These are phyloP conservation scores for Calameuta filiformis DNA, from an alignment of 2,888 invertebrate species.

Conservation along the genomic window DNA sequence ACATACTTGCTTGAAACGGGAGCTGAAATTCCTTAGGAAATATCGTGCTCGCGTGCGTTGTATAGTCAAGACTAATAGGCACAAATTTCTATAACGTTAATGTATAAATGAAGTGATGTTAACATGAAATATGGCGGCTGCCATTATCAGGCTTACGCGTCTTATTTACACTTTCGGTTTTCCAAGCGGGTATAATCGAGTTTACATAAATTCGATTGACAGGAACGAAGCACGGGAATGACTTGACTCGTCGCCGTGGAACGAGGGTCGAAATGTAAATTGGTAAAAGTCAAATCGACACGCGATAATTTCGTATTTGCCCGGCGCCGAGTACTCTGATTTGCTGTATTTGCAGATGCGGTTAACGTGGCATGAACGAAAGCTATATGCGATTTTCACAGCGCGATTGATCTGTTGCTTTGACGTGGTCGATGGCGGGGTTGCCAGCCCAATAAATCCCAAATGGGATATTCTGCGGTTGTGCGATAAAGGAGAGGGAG, in stretches of 20 bases:
- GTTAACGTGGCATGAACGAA: constrained; percentile 19
- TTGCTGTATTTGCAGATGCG: background rate
- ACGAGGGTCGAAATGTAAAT: background rate
- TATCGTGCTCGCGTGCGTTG: background rate
- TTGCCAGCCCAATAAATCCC: constrained; percentile 25
- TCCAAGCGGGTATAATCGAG: background rate
- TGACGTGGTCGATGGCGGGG: constrained; percentile 27
- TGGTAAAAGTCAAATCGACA: background rate
- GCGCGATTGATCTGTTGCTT: constrained; percentile 30
- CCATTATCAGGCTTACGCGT: background rate
- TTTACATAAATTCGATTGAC: background rate
- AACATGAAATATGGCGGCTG: background rate
- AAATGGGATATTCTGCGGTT: background rate
- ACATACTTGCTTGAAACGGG: background rate
- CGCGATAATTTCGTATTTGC: background rate
- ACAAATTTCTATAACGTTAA: background rate
- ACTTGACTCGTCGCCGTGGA: no score
- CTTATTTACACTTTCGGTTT: background rate
- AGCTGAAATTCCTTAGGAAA: background rate
- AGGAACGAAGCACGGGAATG: background rate
- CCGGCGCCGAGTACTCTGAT: background rate
- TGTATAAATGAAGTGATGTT: background rate
- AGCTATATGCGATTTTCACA: constrained; percentile 31
- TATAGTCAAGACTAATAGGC: background rate
- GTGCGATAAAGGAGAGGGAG: background rate